A percentile compares a stretch with the other conserved stretches of the same genome.
Evolutionary conservation across 2,113 vertebrate species (phyloP).

Genomic region (Apaloderma vittatum): DNA sequence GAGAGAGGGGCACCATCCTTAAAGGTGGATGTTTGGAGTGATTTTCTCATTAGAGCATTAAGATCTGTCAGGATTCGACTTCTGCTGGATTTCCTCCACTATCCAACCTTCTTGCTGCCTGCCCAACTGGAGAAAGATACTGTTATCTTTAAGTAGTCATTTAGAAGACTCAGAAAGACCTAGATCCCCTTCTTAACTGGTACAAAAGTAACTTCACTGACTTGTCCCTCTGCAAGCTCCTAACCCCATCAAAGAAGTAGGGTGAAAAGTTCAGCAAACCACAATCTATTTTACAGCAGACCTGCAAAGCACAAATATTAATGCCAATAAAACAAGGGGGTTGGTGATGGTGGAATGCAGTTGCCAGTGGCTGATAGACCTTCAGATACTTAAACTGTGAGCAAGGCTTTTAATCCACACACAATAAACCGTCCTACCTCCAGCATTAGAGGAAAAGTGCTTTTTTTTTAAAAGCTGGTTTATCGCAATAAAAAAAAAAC

Average conservation of each 20-base stretch:
- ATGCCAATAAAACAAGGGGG: slow-evolving; percentile 15
- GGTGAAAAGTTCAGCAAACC: slow-evolving; percentile 56
- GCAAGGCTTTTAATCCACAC: slow-evolving; percentile 21
- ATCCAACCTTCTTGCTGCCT: background rate
- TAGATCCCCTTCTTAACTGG: background rate
- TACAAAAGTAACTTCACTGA: background rate
- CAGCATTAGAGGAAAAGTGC: background rate
- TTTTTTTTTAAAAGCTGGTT: background rate
- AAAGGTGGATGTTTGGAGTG: background rate
- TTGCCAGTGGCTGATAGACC: background rate
- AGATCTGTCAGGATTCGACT: background rate
- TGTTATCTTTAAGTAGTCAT: background rate
- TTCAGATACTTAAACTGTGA: background rate
- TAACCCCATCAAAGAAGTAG: background rate
- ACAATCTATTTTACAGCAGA: background rate
- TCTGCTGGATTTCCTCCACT: background rate
- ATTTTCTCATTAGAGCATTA: background rate
- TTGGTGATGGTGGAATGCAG: background rate
- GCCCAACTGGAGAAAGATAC: background rate
- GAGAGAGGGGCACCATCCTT: background rate
- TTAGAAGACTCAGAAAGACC: background rate
- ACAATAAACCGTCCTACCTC: background rate
- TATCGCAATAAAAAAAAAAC: background rate
- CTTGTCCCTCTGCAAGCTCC: background rate
- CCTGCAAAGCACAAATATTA: slow-evolving; percentile 26